Evolutionary conservation across 2,888 invertebrate species (phyloP).

Genomic region (Oligia latruncula): DNA sequence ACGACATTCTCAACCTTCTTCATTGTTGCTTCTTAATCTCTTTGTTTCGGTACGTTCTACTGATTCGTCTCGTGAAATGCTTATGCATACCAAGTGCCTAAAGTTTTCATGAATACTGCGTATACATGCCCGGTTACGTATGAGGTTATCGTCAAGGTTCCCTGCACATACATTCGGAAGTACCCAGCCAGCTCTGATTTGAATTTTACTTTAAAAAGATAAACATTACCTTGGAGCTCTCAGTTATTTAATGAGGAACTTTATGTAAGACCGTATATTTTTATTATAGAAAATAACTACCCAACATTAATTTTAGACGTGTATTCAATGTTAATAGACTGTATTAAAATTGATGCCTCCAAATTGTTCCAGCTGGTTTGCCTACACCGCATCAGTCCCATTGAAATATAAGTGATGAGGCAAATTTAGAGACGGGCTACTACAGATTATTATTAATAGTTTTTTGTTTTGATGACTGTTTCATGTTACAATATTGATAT

Average conservation of each 20-base stretch:
- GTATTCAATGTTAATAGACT: constrained; percentile 58
- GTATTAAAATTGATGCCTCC: constrained; percentile 51
- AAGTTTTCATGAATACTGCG: constrained; percentile 33
- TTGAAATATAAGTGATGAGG: constrained; percentile 28
- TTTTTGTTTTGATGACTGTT: constrained; percentile 32
- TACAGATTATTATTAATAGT: constrained; percentile 31
- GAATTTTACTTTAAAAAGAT: constrained; percentile 56
- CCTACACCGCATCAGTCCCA: constrained; percentile 26
- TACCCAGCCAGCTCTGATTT: constrained; percentile 49
- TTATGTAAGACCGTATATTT: constrained; percentile 56
- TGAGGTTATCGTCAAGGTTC: constrained; percentile 60
- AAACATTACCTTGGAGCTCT: constrained; percentile 58
- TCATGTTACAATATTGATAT: constrained; percentile 26
- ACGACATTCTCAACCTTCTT: constrained; percentile 26
- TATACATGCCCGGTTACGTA: constrained; percentile 35
- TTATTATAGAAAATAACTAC: constrained; percentile 54
- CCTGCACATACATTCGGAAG: constrained; percentile 51
- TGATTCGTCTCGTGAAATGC: constrained; percentile 24
- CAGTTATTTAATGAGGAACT: constrained; percentile 52
- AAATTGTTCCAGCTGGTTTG: constrained; percentile 33
- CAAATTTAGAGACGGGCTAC: constrained; percentile 29
- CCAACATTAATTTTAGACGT: constrained; percentile 48
- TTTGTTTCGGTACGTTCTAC: constrained; percentile 34
- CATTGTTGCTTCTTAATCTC: constrained; percentile 26
- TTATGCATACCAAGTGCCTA: background rate